phyloP scores from a whole-genome alignment of 2,888 invertebrate species.

The Meandrusa payeni region DNA sequence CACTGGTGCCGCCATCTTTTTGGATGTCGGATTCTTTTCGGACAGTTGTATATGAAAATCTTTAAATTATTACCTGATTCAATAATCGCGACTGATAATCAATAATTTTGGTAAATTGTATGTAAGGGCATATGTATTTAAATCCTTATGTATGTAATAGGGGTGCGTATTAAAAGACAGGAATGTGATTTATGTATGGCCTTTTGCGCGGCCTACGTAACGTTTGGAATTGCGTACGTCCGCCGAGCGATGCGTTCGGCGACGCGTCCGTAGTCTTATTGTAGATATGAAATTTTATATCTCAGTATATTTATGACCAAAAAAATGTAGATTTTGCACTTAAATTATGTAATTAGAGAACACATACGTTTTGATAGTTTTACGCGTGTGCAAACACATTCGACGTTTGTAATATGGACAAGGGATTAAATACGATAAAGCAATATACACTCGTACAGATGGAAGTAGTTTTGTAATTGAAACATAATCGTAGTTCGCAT shows the following conservation, averaged over 20 bases:
- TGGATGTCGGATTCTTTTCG: no score
- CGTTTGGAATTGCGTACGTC: conserved; percentile 13
- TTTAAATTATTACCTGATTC: no score
- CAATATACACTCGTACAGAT: conserved; percentile 25
- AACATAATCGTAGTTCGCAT: conserved; percentile 16
- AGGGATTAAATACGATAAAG: conserved; percentile 29
- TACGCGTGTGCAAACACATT: conserved; percentile 39
- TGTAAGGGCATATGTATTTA: no score
- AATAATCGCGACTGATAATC: no score
- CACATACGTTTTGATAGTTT: conserved; percentile 55
- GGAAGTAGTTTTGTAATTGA: conserved; percentile 20
- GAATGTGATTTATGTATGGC: conserved; percentile 19
- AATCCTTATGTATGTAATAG: not conserved
- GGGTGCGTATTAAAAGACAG: conserved; percentile 17
- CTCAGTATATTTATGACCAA: conserved; percentile 75
- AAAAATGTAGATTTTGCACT: conserved; percentile 70
- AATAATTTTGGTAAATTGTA: no score
- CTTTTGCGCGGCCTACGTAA: conserved; percentile 13
- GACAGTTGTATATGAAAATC: no score
- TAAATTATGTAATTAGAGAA: conserved; percentile 43
- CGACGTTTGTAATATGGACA: conserved; percentile 36
- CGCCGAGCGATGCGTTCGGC: conserved; percentile 17
- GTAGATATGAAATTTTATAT: conserved; percentile 59
- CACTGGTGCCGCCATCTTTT: no score
- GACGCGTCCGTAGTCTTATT: conserved; percentile 36